These are phyloP conservation scores for Balearica regulorum DNA, from an alignment of 2,797 vertebrate species.

Conservation along the genomic window DNA sequence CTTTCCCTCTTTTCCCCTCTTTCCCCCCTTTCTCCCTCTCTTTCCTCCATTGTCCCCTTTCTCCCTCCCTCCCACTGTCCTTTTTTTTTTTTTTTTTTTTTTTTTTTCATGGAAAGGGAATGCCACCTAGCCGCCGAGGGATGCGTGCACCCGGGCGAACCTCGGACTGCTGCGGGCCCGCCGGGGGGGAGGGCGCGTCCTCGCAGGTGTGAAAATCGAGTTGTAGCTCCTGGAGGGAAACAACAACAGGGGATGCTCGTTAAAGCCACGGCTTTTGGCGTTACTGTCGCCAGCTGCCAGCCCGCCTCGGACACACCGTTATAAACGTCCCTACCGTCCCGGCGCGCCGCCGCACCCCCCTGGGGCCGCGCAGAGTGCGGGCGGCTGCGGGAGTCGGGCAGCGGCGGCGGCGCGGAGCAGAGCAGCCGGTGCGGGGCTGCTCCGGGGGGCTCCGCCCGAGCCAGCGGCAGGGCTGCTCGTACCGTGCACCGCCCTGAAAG, in stretches of 20 bases:
- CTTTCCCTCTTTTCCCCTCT: no score
- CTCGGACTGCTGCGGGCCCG: not conserved
- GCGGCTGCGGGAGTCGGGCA: not conserved
- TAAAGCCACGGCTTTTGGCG: not conserved
- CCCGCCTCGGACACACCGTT: not conserved
- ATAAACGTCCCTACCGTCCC: no score
- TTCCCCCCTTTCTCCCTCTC: rapidly evolving
- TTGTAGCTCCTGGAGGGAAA: slow-evolving; percentile 10
- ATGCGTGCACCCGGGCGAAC: not conserved
- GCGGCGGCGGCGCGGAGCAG: not conserved
- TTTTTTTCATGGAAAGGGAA: not conserved
- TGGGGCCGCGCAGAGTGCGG: no score
- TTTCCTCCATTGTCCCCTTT: rapidly evolving
- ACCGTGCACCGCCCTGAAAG: no score
- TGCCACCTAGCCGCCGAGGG: not conserved
- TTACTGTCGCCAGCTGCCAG: not conserved
- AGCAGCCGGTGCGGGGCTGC: not conserved
- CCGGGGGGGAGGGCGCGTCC: not conserved
- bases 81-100: not conserved
- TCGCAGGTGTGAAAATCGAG: slow-evolving; percentile 42
- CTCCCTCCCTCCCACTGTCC: no score
- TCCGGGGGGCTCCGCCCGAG: not conserved
- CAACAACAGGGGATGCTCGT: not conserved
- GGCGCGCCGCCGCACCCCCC: no score
- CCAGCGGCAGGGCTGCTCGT: not conserved